Conservation (phyloP, 2,888 invertebrate genomes). For the Polydrusus pterygomalis region DNA sequence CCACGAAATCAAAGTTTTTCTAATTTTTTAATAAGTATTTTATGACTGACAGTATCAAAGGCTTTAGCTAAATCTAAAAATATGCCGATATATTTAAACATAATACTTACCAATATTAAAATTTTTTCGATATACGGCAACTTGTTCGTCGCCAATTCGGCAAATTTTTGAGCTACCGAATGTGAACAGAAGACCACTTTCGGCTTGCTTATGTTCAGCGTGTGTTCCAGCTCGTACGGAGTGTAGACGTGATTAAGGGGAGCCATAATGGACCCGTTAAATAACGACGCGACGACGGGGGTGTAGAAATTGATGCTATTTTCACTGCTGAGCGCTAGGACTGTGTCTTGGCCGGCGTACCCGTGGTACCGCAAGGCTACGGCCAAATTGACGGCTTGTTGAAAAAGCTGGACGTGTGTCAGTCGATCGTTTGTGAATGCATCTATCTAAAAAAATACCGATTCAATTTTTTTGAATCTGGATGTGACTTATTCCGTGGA, state of each 20-base stretch:
- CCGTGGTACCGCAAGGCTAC: constrained; percentile 27
- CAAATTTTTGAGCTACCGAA: constrained; percentile 28
- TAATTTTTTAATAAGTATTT: too few relatives aligned
- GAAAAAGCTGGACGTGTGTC: constrained; percentile 21
- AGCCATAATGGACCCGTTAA: constrained; percentile 42
- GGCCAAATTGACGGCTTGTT: constrained; percentile 41
- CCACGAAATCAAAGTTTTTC: too few relatives aligned
- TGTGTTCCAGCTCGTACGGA: constrained; percentile 39
- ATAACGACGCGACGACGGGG: constrained; percentile 40
- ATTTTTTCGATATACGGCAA: constrained; percentile 32
- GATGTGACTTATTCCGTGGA: not conserved
- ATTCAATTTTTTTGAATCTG: not conserved
- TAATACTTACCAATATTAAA: constrained; percentile 31
- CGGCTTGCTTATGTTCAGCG: constrained; percentile 34
- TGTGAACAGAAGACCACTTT: constrained; percentile 32
- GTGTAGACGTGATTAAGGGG: constrained; percentile 50
- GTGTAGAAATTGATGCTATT: constrained; percentile 49
- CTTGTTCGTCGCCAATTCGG: constrained; percentile 27
- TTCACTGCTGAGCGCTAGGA: constrained; percentile 46
- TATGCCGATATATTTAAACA: too few relatives aligned
- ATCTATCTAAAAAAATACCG: constrained; percentile 42
- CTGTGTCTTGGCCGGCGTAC: constrained; percentile 37
- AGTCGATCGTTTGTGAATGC: constrained; percentile 39
- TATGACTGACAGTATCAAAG: too few relatives aligned
- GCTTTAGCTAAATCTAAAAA: too few relatives aligned